Percentiles rank a stretch among this genome's conserved stretches.
These are phyloP conservation scores for Lepidurus couesii DNA, from an alignment of 1,140 invertebrate species.

Conservation along the genomic window DNA sequence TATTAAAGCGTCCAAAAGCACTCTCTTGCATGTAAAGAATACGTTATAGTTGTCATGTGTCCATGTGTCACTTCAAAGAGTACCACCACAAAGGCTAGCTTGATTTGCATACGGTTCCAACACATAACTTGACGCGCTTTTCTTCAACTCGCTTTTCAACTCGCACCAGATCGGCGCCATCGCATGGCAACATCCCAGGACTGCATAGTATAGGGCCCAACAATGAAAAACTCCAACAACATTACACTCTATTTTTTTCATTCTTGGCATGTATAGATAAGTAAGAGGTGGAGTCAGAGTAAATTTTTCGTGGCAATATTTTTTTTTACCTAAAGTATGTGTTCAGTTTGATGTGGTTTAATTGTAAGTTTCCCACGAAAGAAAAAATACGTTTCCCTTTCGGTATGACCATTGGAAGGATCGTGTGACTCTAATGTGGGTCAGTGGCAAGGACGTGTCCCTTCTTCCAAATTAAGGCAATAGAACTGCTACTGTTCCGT, in stretches of 20 bases:
- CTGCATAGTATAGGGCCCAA: background rate
- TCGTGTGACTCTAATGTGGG: background rate
- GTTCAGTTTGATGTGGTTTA: too few species aligned
- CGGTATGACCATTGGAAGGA: background rate
- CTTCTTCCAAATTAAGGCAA: constrained; percentile 12
- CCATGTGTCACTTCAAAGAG: constrained; percentile 3
- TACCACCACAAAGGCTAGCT: background rate
- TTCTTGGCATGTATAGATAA: too few species aligned
- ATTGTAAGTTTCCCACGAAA: too few species aligned
- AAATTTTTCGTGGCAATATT: too few species aligned
- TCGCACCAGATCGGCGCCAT: background rate
- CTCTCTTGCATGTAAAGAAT: background rate
- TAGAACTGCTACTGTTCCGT: background rate
- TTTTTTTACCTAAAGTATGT: too few species aligned
- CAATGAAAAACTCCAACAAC: too few species aligned
- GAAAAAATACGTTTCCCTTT: background rate
- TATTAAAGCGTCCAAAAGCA: background rate
- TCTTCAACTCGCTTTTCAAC: background rate
- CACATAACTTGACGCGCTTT: background rate
- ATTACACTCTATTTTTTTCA: too few species aligned
- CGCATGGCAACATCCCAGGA: background rate
- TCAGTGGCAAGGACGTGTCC: background rate
- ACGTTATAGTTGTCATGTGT: constrained; percentile 5
- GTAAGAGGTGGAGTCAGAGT: too few species aligned
- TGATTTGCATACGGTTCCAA: background rate